Base-by-base conservation (phyloP, 2,113 vertebrate species). In the Notarius lentiginosus region DNA sequence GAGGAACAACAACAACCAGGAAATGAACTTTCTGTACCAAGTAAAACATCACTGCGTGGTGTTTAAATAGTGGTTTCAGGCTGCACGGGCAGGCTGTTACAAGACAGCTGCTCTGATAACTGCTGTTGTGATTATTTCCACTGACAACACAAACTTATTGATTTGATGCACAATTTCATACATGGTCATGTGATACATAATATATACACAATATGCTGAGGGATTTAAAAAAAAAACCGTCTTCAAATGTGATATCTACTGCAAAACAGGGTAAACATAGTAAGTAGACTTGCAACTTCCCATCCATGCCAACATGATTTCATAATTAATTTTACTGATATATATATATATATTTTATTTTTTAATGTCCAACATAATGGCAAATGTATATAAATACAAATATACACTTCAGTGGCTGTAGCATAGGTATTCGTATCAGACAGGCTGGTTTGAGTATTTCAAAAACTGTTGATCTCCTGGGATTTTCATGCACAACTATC, bases 21-120 rank as follows among this genome's bases (percentile, higher is more conserved):
- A 60, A 61, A 41, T 18, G 70, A n/a, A 84, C 70, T 47, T 61
- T 84, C 11, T 84, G 83, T 84, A 30, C 68, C 0, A 12, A 47
- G 34, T 11, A 22, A 24, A 24, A 18, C 5, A 10, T 60, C 7
- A 4, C 6, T 58, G 9, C 4, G 2, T 27, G 22, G 7, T 56
- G 66, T 47, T 49, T 47, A 6, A 75, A 84, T 22, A 60, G 49
- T 34, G 27, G 24, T 15, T 73, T 55, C 5, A 8, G 27, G 34
- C 41, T 15, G 10, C 4, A 18, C 56, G 72, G 24, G 47, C 18
- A 76, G 11, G 24, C 60, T 66, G 63, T 83, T 49, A 66, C 41
- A 65, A 51, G 14, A 55, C 63, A 6, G 14, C 47, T 27, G 81
- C 34, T 80, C 27, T 80, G 17, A 7, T 41, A 6, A 65, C n/a